Evolutionary conservation across 2,797 vertebrate genomes (phyloP).

Genomic region (Sardinella longiceps): DNA sequence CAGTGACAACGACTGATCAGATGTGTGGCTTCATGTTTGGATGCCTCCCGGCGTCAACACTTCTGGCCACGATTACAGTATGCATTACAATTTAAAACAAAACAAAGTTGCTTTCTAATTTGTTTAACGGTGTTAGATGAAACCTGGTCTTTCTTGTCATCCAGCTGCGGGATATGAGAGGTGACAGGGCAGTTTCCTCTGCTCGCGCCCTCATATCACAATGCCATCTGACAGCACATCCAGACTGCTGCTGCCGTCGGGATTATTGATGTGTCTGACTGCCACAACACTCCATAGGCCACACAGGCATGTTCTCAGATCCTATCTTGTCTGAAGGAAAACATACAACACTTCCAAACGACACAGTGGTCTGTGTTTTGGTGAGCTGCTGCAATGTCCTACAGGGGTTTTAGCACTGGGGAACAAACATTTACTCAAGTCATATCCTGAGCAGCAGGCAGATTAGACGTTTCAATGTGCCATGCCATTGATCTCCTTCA

Average conservation of each 20-base stretch:
- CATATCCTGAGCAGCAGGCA: constrained; percentile 26
- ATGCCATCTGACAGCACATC: constrained; percentile 39
- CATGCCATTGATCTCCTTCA: background rate
- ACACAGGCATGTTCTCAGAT: constrained; percentile 58
- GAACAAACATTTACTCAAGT: constrained; percentile 72
- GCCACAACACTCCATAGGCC: constrained; percentile 44
- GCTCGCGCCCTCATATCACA: constrained; percentile 14
- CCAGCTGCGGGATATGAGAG: background rate
- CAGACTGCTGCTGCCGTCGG: no score
- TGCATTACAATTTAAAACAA: background rate
- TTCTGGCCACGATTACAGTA: background rate
- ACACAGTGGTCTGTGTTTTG: constrained; percentile 59
- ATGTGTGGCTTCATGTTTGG: constrained; percentile 8
- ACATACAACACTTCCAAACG: constrained; percentile 54
- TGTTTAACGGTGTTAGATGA: background rate
- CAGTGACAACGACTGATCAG: background rate
- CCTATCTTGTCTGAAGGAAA: constrained; percentile 68
- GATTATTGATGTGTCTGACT: constrained; percentile 52
- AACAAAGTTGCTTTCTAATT: background rate
- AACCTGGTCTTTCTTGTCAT: background rate
- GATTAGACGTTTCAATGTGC: constrained; percentile 20
- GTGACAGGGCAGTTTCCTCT: constrained; percentile 29
- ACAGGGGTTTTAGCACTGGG: constrained; percentile 65
- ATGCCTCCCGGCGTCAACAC: background rate
- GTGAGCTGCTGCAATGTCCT: constrained; percentile 59